phyloP scores from a whole-genome alignment of 2,888 invertebrate species.

The Ceriagrion tenellum region DNA sequence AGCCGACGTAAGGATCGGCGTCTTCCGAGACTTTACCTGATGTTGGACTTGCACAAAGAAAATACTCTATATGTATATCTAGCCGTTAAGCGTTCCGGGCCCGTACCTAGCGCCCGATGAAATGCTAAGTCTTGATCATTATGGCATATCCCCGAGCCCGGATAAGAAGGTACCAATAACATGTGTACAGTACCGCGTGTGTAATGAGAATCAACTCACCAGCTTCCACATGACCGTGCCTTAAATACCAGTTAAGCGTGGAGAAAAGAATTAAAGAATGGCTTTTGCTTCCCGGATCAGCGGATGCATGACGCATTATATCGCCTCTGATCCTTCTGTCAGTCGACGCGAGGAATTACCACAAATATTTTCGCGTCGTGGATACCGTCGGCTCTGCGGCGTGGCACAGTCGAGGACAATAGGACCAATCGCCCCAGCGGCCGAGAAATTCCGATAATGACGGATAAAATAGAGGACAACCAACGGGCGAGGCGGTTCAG shows the following conservation, averaged over 20 bases:
- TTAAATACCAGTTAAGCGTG: neutral
- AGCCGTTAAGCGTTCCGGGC: neutral
- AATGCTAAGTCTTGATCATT: neutral
- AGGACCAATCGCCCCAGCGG: neutral
- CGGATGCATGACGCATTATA: neutral
- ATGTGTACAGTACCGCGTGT: neutral
- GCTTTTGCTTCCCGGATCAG: too few species aligned
- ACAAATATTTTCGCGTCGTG: slow-evolving; percentile 1
- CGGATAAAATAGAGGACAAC: neutral
- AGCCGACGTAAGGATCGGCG: neutral
- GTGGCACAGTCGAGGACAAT: neutral
- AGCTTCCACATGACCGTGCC: neutral
- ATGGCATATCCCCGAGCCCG: neutral
- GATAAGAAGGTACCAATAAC: neutral
- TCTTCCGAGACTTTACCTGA: neutral
- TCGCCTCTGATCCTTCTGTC: neutral
- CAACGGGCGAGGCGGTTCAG: neutral
- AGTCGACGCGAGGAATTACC: neutral
- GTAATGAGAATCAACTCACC: neutral
- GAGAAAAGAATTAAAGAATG: neutral
- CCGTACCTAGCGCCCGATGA: neutral
- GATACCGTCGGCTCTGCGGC: neutral
- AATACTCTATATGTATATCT: neutral
- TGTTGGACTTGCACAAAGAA: neutral
- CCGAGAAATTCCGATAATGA: neutral